A percentile compares a stretch with the other conserved stretches of the same genome.
phyloP scores from a whole-genome alignment of 2,113 vertebrate genomes.

The Colius striatus region DNA sequence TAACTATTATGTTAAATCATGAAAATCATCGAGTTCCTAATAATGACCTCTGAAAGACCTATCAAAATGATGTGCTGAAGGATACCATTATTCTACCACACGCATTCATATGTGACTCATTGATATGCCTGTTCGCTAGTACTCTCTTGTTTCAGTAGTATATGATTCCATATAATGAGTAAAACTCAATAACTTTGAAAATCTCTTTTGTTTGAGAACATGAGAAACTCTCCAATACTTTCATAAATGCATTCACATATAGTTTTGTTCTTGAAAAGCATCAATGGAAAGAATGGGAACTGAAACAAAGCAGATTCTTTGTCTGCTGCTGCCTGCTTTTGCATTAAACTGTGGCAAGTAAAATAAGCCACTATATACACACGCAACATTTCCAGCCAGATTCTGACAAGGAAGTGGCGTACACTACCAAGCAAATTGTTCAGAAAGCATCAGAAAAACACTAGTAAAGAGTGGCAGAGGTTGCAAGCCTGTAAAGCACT shows the following conservation, averaged over 20 bases:
- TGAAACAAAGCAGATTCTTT: not conserved
- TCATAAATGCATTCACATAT: not conserved
- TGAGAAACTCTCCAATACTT: not conserved
- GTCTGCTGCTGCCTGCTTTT: not conserved
- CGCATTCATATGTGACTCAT: not conserved
- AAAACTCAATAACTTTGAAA: not conserved
- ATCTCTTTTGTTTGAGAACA: not conserved
- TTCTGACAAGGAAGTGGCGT: not conserved
- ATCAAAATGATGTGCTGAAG: not conserved
- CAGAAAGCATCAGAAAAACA: conserved; percentile 14
- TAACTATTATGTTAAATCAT: not conserved
- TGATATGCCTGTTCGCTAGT: not conserved
- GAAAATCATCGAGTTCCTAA: not conserved
- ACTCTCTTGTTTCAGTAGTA: not conserved
- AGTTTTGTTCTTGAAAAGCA: not conserved
- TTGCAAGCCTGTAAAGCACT: not conserved
- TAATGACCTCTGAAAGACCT: not conserved
- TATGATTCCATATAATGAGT: not conserved
- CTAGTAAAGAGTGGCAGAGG: not conserved
- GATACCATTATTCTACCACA: not conserved
- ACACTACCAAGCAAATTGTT: not conserved
- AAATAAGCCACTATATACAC: not conserved
- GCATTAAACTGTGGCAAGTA: not conserved
- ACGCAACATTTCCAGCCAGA: not conserved
- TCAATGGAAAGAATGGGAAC: not conserved